Conservation (phyloP, 2,888 invertebrate species). For the Tetheella fluctuosa region DNA sequence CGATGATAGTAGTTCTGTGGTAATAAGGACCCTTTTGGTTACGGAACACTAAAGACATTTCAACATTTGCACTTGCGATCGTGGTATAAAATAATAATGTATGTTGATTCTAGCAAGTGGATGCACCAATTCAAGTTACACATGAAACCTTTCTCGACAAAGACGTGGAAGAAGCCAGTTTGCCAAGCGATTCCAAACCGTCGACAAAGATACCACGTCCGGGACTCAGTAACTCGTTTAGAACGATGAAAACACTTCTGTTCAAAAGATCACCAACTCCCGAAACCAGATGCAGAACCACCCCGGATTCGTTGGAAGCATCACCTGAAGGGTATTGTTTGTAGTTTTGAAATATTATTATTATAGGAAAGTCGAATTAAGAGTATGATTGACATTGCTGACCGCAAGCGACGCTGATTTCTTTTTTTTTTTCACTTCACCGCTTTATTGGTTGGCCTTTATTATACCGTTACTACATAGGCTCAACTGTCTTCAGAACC, state of each 20-base stretch:
- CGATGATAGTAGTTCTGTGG: too few species aligned
- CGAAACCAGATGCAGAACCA: constrained; percentile 38
- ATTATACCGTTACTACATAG: too few species aligned
- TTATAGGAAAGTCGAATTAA: too few species aligned
- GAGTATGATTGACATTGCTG: too few species aligned
- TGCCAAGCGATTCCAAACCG: constrained; percentile 29
- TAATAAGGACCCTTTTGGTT: too few species aligned
- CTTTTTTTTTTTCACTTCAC: too few species aligned
- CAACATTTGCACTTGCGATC: too few species aligned
- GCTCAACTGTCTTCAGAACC: not conserved
- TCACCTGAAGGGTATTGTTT: constrained; percentile 53
- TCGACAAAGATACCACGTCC: constrained; percentile 58
- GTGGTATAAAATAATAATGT: constrained; percentile 2
- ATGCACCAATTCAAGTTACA: constrained; percentile 34
- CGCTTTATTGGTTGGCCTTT: too few species aligned
- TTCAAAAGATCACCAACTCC: constrained; percentile 45
- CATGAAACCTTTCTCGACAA: constrained; percentile 26
- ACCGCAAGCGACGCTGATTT: too few species aligned
- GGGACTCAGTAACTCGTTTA: constrained; percentile 57
- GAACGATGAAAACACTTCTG: constrained; percentile 57
- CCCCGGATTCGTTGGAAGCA: constrained; percentile 48
- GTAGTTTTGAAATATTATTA: not conserved
- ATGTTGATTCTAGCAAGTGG: constrained; percentile 44
- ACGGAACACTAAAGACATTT: too few species aligned
- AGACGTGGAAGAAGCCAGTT: constrained; percentile 34